A percentile compares a stretch with the other conserved stretches of the same genome.
Evolutionary conservation across 2,113 vertebrate species (phyloP).

Genomic region (Amazona vittata): DNA sequence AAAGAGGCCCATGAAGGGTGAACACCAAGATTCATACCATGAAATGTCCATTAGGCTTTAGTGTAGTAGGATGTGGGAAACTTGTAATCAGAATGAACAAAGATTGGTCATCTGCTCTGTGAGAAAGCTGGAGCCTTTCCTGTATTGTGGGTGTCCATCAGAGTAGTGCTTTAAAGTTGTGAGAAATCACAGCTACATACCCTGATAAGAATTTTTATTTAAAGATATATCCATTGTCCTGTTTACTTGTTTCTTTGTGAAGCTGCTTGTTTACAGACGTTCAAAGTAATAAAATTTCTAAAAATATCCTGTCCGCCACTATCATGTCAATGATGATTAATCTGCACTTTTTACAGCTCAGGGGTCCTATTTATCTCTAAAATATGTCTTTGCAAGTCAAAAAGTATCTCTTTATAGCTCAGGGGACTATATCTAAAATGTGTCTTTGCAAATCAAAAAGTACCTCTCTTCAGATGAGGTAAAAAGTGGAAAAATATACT

Average conservation of each 20-base stretch:
- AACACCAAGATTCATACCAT: not conserved
- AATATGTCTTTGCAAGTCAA: not conserved
- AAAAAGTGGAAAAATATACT: not conserved
- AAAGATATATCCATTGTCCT: not conserved
- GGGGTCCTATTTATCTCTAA: not conserved
- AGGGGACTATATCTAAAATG: not conserved
- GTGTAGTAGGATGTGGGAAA: not conserved
- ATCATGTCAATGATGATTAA: not conserved
- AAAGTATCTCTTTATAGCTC: not conserved
- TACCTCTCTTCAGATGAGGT: not conserved
- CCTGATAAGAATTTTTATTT: not conserved
- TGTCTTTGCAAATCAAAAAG: not conserved
- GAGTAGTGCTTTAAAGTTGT: not conserved
- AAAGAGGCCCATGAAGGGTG: not conserved
- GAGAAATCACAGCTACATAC: not conserved
- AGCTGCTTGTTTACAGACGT: not conserved
- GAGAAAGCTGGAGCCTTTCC: not conserved
- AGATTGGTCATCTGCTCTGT: not conserved
- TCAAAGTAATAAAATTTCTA: not conserved
- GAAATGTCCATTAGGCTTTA: not conserved
- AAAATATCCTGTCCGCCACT: not conserved
- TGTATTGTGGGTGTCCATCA: not conserved
- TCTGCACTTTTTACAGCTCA: not conserved
- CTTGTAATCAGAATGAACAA: not conserved
- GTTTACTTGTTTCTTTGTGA: not conserved